Conservation (phyloP, 2,797 vertebrate species). For the Sparus aurata region DNA sequence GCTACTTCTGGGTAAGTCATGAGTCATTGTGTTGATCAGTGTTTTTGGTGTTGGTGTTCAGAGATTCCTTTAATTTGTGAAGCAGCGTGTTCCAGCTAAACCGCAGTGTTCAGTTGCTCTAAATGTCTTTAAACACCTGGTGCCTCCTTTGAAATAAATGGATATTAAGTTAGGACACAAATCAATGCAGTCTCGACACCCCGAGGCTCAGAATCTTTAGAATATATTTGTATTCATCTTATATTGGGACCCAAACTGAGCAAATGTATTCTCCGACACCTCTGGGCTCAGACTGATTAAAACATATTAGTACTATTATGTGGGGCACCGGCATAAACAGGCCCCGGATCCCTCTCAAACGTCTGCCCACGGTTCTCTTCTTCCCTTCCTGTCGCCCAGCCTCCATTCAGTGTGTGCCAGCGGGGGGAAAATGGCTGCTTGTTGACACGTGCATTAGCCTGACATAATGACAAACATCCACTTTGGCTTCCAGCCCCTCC, state of each 20-base stretch:
- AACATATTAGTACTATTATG: slow-evolving; percentile 73
- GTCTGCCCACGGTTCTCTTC: slow-evolving; percentile 25
- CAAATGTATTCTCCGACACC: slow-evolving; percentile 61
- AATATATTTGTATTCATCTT: slow-evolving; percentile 65
- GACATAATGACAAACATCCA: slow-evolving; percentile 61
- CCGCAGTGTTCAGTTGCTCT: not conserved
- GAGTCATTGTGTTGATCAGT: not conserved
- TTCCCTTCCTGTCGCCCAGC: slow-evolving; percentile 3
- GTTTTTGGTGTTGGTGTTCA: not conserved
- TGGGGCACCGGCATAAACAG: slow-evolving; percentile 66
- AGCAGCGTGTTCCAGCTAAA: not conserved
- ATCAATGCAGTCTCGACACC: slow-evolving; percentile 45
- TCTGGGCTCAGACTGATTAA: slow-evolving; percentile 74
- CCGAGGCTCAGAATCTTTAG: slow-evolving; percentile 56
- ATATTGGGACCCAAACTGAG: slow-evolving; percentile 54
- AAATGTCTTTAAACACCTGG: slow-evolving; percentile 20
- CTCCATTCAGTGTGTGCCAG: slow-evolving; percentile 7
- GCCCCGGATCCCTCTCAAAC: slow-evolving; percentile 34
- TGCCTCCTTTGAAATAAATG: slow-evolving; percentile 35
- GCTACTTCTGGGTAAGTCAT: too few relatives aligned
- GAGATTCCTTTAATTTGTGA: not conserved
- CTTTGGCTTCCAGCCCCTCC: slow-evolving; percentile 33
- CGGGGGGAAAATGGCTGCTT: slow-evolving; percentile 18
- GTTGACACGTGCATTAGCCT: slow-evolving; percentile 60
- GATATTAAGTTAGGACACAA: slow-evolving; percentile 48